Evolutionary conservation across 2,888 invertebrate genomes (phyloP), one percentile per base, ranked within the genome.

Genomic region (Tryphoninae sp.): DNA sequence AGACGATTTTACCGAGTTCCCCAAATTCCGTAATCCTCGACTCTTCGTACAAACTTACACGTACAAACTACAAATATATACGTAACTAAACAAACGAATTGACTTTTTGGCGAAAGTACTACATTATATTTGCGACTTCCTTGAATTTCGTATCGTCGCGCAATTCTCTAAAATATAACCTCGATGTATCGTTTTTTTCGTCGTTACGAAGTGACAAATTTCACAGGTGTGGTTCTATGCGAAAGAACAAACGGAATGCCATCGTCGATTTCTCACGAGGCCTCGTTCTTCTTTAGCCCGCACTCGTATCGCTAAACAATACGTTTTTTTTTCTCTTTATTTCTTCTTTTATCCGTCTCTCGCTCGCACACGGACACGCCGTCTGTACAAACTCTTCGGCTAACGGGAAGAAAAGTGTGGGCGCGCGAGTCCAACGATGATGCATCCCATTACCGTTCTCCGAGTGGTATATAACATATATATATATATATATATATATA

Each of bases 331-430:
- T 19, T 19, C 1, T 19, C 19, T 55, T 58, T 16, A 49, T 51
- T 55, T 33, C 40, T 42, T 16, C 59, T 42, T 53, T 53, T 71
- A 58, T 80, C 53, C 42, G n/a, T n/a, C 22, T 40, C 19, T 42
- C 19, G 42, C 22, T 42, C 22, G 55, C n/a, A 33, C 11, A 19
- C 40, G 19, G 13, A 16, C 19, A 33, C 55, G n/a, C 55, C 11
- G 22, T 69, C 69, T 58, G 22, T 33, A 58, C 33, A 67, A 61
- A 51, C 80, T 76, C 72, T 72, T 72, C 45, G 67, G 61, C 53
- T 76, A 80, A 80, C 80, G 80, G 80, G 65, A 80, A 65, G 71
- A 76, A 72, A 80, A 80, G 76, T 80, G 80, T 80, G 80, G 80
- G 80, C 80, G 76, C 67, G 42, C 67, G 72, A 76, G 76, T 76